Base-by-base conservation (phyloP, 1,140 invertebrate species). In the Drosophila saltans region DNA sequence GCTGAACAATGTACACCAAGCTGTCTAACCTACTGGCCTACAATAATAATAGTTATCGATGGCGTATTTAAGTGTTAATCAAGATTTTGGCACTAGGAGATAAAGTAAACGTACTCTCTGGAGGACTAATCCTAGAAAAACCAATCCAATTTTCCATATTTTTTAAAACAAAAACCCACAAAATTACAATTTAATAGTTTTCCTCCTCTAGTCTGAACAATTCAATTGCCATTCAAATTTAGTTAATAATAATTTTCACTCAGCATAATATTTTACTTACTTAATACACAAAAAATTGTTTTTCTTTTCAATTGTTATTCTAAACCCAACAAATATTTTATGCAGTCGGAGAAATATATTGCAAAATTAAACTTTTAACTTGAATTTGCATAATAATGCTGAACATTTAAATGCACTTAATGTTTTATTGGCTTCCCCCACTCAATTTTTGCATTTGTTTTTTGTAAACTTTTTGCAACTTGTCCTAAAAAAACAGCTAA, bases 361-460 rank as follows among this genome's bases (percentile, higher is more conserved):
- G 79, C 72, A 81, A 85, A 67, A 69, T 72, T 60, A 86, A 67
- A 69, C 69, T 60, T 63, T 77, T 80, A 68, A 72, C 67, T 88
- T 80, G 16, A 77, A 88, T 86, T 88, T 77, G 62, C 83, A 64
- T 72, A 70, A 82, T 77, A 79, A 67, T 48, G 45, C 45, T 48
- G 45, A 16, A 48, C 45, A 48, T 48, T 48, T 48, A 48, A 48
- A 48, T 48, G 45, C 45, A 48, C 7, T 48, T 16, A 21, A 21
- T 48, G 45, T 48, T 52, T 52, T 52, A 52, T 52, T 52, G 21
- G 45, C 45, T 26, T 52, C 45, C 21, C 82, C 66, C 69, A 48
- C 72, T 71, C 75, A 80, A 59, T 66, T 24, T 21, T 36, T 16
- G 11, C 16, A 2, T 21, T 7, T 60, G 58, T 16, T 26, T 24